phyloP scores from a whole-genome alignment of 1,140 invertebrate species.

The Drosophila suzukii region DNA sequence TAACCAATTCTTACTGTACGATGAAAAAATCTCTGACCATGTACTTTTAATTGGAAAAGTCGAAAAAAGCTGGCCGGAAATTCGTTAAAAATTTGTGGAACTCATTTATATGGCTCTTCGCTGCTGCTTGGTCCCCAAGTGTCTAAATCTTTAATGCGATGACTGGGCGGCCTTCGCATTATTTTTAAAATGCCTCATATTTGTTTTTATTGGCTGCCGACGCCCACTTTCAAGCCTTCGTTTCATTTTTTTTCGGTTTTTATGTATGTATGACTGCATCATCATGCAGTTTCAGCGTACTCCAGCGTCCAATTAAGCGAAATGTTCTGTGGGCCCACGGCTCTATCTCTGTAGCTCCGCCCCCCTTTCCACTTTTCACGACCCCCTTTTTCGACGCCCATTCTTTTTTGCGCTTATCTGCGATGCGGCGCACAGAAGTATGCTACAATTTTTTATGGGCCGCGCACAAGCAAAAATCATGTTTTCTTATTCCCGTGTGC shows the following conservation, averaged over 20 bases:
- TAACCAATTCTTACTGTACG: no score
- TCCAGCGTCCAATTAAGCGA: conserved; percentile 80
- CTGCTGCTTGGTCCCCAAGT: neutral
- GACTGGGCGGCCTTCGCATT: conserved; percentile 39
- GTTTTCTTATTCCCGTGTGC: conserved; percentile 82
- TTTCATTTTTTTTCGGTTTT: conserved; percentile 17
- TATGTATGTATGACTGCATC: conserved; percentile 74
- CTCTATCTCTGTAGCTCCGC: conserved; percentile 21
- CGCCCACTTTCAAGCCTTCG: conserved; percentile 25
- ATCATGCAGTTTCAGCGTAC: conserved; percentile 74
- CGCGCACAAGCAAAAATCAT: conserved; percentile 81
- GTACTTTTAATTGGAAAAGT: conserved; percentile 19
- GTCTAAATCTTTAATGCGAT: conserved; percentile 49
- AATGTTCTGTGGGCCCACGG: conserved; percentile 73
- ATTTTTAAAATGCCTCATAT: conserved; percentile 57
- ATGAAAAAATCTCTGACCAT: neutral
- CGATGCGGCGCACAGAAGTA: conserved; percentile 70
- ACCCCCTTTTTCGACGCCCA: neutral
- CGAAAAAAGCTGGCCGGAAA: conserved; percentile 6
- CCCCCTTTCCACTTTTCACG: neutral
- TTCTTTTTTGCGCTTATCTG: conserved; percentile 44
- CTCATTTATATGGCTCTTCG: conserved; percentile 27
- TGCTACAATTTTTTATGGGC: conserved; percentile 79
- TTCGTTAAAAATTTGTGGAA: conserved; percentile 9
- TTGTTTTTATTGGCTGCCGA: conserved; percentile 47